Percentiles rank a stretch among this genome's conserved stretches.
Evolutionary conservation across 2,888 invertebrate species (phyloP).

Genomic region (Dioctria rufipes): DNA sequence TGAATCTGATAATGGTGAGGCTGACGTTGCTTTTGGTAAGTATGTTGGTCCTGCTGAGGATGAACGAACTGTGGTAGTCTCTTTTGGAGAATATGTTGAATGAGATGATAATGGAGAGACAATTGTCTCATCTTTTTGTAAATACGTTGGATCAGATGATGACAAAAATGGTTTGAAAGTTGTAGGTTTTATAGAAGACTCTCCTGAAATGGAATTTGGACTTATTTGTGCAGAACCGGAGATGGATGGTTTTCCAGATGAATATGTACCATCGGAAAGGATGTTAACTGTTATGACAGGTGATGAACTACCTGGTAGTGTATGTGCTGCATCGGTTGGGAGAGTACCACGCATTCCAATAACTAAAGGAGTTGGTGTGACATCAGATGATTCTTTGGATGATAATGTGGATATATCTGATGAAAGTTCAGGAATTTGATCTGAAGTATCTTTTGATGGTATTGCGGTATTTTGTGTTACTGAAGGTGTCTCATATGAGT

Average conservation of each 20-base stretch:
- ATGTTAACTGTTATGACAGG: slow-evolving; percentile 24
- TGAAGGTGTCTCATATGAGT: background rate
- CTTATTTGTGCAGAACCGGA: slow-evolving; percentile 2
- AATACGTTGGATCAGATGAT: slow-evolving; percentile 52
- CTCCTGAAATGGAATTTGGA: background rate
- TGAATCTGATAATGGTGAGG: slow-evolving; percentile 66
- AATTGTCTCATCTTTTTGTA: slow-evolving; percentile 57
- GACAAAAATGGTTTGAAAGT: slow-evolving; percentile 29
- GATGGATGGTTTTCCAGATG: background rate
- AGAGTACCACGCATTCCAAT: slow-evolving; percentile 36
- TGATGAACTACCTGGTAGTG: background rate
- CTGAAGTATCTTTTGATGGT: no score
- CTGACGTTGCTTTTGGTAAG: slow-evolving; percentile 42
- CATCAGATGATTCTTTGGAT: background rate
- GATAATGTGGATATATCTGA: background rate
- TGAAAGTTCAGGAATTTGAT: no score
- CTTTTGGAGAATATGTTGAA: slow-evolving; percentile 59
- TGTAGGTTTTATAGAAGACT: slow-evolving; percentile 14
- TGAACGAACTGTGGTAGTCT: slow-evolving; percentile 37
- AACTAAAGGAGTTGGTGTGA: slow-evolving; percentile 26
- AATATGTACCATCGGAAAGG: slow-evolving; percentile 14
- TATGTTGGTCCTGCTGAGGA: slow-evolving; percentile 53
- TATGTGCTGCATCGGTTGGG: slow-evolving; percentile 25
- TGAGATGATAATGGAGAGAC: slow-evolving; percentile 61
- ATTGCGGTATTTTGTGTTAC: background rate